phyloP scores from a whole-genome alignment of 1,140 invertebrate species.

The Microplitis mediator region DNA sequence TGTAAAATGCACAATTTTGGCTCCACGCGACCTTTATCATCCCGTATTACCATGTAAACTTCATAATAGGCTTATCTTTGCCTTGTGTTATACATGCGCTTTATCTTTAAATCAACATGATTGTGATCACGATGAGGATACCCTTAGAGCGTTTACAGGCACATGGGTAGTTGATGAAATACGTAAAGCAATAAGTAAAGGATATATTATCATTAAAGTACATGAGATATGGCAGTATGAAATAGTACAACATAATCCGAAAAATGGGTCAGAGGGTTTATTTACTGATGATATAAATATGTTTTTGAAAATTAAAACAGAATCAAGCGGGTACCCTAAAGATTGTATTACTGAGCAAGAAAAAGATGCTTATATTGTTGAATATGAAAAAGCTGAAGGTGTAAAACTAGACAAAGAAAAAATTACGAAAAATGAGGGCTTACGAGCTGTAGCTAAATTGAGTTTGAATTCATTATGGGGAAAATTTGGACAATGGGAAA shows the following conservation, averaged over 20 bases:
- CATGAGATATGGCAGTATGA: constrained; percentile 31
- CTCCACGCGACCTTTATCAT: constrained; percentile 32
- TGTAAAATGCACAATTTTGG: constrained; percentile 35
- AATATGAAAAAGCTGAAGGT: constrained; percentile 49
- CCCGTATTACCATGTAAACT: constrained; percentile 31
- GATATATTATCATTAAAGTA: constrained; percentile 46
- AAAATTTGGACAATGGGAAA: too few species aligned
- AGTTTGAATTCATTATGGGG: too few species aligned
- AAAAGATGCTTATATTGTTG: constrained; percentile 43
- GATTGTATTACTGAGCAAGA: constrained; percentile 35
- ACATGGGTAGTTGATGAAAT: constrained; percentile 54
- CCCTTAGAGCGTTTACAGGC: constrained; percentile 42
- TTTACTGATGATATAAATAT: constrained; percentile 42
- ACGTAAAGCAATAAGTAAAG: constrained; percentile 45
- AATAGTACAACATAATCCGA: constrained; percentile 26
- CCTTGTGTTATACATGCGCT: constrained; percentile 33
- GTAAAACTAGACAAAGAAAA: constrained; percentile 46
- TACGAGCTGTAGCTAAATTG: too few species aligned
- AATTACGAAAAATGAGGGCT: constrained; percentile 51
- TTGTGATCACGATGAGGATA: constrained; percentile 38
- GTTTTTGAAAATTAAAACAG: constrained; percentile 49
- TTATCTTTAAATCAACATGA: constrained; percentile 12
- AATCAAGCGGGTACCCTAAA: constrained; percentile 39
- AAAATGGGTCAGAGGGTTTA: constrained; percentile 29
- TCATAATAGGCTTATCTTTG: constrained; percentile 31